Conservation (phyloP, 2,797 vertebrate genomes). For the Crypturellus tataupa region DNA sequence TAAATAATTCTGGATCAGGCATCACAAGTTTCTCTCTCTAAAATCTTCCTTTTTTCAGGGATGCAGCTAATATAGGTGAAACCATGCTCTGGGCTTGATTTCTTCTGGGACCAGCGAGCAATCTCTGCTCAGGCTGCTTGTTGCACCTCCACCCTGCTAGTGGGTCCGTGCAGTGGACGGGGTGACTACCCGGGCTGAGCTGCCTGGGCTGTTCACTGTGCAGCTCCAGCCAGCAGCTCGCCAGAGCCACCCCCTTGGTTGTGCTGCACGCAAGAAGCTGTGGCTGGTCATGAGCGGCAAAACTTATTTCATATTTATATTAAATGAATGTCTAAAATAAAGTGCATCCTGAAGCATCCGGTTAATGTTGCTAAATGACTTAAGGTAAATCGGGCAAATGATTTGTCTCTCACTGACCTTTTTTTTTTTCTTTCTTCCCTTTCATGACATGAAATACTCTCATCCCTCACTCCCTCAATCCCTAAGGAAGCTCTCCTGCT, state of each 20-base stretch:
- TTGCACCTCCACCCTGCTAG: background rate
- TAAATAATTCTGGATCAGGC: background rate
- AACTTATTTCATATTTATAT: background rate
- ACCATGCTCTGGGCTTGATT: background rate
- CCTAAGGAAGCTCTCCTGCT: background rate
- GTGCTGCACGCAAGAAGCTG: background rate
- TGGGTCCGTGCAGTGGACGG: background rate
- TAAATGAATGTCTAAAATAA: background rate
- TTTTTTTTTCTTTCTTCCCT: background rate
- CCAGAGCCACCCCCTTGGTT: background rate
- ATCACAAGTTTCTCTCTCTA: background rate
- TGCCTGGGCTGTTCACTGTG: background rate
- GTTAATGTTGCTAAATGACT: conserved; percentile 29
- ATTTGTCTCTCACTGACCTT: conserved; percentile 7
- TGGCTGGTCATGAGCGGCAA: background rate
- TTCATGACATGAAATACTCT: background rate
- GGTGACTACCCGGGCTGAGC: accelerated
- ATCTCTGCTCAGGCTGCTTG: background rate
- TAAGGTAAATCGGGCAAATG: background rate
- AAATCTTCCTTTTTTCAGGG: background rate
- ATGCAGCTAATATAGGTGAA: background rate
- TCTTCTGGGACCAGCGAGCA: background rate
- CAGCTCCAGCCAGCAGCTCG: background rate
- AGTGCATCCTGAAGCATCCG: background rate
- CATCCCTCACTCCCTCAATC: background rate